phyloP scores from a whole-genome alignment of 2,888 invertebrate genomes.

The Ariolimax columbianus region DNA sequence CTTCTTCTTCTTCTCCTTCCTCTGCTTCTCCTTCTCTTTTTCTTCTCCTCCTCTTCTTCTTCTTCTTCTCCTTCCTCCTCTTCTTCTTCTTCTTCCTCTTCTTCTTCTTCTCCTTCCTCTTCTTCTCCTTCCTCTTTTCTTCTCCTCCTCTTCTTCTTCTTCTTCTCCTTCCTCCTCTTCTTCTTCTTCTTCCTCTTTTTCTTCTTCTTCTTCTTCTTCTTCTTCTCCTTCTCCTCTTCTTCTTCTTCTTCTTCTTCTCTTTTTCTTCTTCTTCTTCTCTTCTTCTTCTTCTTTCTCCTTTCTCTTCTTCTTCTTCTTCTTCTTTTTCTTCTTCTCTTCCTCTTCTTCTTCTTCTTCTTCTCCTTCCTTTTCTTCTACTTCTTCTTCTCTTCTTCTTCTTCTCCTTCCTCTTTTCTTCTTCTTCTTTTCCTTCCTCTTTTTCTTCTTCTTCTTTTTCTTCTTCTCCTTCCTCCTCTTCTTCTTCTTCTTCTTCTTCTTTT shows the following conservation, averaged over 20 bases:
- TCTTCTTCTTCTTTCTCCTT: not conserved
- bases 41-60: not conserved
- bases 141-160: not conserved
- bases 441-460: not conserved
- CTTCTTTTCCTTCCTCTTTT: not conserved
- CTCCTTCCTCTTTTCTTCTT: not conserved
- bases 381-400: not conserved
- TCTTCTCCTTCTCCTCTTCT: not conserved
- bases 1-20: not conserved
- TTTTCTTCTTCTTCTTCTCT: not conserved
- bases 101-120: slow-evolving; percentile 28
- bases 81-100: slow-evolving; percentile 8
- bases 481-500: not conserved
- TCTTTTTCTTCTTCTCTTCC: too few relatives aligned
- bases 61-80: not conserved
- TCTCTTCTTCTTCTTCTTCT: not conserved
- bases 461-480: not conserved
- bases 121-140: not conserved
- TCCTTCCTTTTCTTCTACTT: too few relatives aligned
- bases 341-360: too few relatives aligned
- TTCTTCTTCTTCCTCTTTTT: not conserved
- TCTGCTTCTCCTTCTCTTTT: too few relatives aligned
- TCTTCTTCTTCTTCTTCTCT: not conserved
- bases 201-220: not conserved
- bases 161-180: not conserved